Evolutionary conservation across 2,797 vertebrate species (phyloP), one percentile per base, ranked within the genome.

Genomic region (Iguana delicatissima): DNA sequence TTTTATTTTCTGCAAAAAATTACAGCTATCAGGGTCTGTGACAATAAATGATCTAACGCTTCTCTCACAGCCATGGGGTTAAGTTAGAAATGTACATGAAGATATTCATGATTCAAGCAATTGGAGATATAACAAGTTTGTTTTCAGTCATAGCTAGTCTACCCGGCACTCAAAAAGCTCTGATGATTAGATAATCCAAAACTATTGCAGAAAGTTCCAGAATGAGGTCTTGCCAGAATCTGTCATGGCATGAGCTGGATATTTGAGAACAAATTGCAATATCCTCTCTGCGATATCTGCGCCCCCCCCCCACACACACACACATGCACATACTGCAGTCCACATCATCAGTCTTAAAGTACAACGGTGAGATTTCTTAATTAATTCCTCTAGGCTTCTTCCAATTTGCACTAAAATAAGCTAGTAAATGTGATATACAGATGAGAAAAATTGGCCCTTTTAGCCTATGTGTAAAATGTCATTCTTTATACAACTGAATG

Each of bases 401-500:
- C 72, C n/a, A 88, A 86, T 26, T 35, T 57, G 64, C 26, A 55
- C 72, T 62, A 69, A 88, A 89, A 35, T 46, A 82, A 91, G 46
- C 7, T 35, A 12, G 18, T 29, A 57, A 46, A 1, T 0, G 13
- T 2, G 10, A 84, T 62, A 80, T 46, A 46, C 89, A 85, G 76
- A 7, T 81, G 80, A 85, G 85, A 85, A 62, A 38, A 85, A 90
- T 80, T 85, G 83, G 77, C 46, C 59, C 79, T 89, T 80, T 80
- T 62, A 55, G 59, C 59, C 80, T 69, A 26, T 62, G 85, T 85
- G 64, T 59, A 89, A 85, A 89, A 89, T 84, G 26, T 90, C 64
- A 73, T 90, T 74, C 86, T 73, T 90, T 86, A 24, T 81, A 86
- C 84, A 90, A 79, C 82, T 50, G 59, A 79, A 69, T 32, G n/a